Evolutionary conservation across 2,113 vertebrate genomes (phyloP), one percentile per base, ranked within the genome.

Genomic region (Hippolais icterina): DNA sequence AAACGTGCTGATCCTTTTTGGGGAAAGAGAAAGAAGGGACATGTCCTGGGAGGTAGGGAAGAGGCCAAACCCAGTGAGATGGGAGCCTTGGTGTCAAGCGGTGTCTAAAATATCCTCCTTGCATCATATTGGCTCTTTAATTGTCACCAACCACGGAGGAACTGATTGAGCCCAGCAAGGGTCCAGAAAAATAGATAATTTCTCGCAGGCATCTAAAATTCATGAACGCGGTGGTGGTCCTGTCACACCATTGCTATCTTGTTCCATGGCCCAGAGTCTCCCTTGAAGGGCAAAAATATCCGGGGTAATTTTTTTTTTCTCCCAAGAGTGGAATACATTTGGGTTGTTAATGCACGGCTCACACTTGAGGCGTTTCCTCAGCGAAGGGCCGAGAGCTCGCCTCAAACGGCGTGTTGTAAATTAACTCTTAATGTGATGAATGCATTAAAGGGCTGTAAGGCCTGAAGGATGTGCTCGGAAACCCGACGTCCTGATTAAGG

Each of bases 131-230:
- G 89, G 94, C 95, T 97, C 92, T 97, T 83, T 98, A 98, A 98
- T 98, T 98, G 97, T 97, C 96, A 97, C 97, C 98, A 98, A 97
- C 98, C 96, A 96, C 24, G 4, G 97, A 97, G 97, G 97, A 95
- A 90, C 87, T 97, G 97, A 98, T 98, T 98, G 97, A 98, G 97
- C 97, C 96, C 98, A 98, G 98, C 96, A 54, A 97, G 97, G 60
- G 94, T 95, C 95, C 95, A 9, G 94, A 95, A 97, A 97, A 97
- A 98, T 87, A 97, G 96, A 97, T 97, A 96, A 98, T 98, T 97
- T 96, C 93, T 98, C 69, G 1, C 87, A 97, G 87, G 87, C 89
- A 66, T 97, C 96, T 96, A 85, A 97, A 97, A 97, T 97, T 95
- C 97, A 98, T 97, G 97, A 98, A 89, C 90, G 0, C 97, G 3